Evolutionary conservation across 2,113 vertebrate genomes (phyloP), one percentile per base, ranked within the genome.

Genomic region (Irena cyanogastra): DNA sequence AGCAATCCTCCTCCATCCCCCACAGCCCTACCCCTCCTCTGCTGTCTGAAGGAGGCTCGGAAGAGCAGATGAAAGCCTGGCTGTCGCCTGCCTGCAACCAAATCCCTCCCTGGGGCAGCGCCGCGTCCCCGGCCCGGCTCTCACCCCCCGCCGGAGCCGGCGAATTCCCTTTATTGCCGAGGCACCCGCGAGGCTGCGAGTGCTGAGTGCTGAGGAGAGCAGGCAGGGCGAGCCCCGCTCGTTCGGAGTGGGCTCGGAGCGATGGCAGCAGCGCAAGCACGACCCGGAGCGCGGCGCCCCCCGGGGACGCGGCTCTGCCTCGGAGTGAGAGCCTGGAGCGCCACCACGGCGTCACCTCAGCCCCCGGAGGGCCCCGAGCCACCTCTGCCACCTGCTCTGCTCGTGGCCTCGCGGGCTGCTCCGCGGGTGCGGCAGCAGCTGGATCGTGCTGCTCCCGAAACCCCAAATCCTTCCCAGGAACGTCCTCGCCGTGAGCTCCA

Each of bases 21-120:
- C 91, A n/a, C 91, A 33, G 57, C 31, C 4, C 78, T 56, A 4
- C 84, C 83, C 96, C 94, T 86, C 81, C 87, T 78, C 63, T 49
- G 10, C 47, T 24, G 91, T 78, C 81, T 88, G 94, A 39, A 66
- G 94, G 91, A 96, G 94, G 83, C 90, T 79, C 56, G 95, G 87
- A 97, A 54, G 57, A 94, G 81, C 77, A 39, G 75, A 88, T 95
- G 97, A 97, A 97, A 98, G 97, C 81, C 76, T 75, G 97, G 94
- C 97, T 96, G 90, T 93, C 95, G 93, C 96, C 89, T 66, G 93
- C 91, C n/a, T 76, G 97, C 76, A 94, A 94, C 80, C 16, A 0
- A 52, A 96, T 33, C 16, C 76, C 19, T 68, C 95, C 94, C 92
- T 0, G 3, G 83, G 93, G 93, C 83, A 86, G 33, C 87, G 16